These are phyloP conservation scores for Pungitius pungitius DNA, from an alignment of 2,113 vertebrate genomes.

Conservation along the genomic window DNA sequence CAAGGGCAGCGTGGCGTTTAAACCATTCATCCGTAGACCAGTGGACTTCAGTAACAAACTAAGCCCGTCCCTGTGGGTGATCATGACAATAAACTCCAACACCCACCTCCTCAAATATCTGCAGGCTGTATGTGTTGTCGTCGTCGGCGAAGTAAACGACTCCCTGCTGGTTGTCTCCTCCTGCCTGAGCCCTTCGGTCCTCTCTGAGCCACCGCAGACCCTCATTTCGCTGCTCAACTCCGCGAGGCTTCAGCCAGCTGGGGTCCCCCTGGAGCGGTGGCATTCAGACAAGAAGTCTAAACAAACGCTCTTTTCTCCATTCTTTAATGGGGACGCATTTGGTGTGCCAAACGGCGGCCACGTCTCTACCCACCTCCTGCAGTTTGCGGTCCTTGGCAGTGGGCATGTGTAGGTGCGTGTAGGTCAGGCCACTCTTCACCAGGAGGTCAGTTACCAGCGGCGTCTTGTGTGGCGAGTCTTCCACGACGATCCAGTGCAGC, in stretches of 20 bases:
- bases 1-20: background rate
- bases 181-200: constrained; percentile 59
- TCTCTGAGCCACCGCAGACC: constrained; percentile 84
- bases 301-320: background rate
- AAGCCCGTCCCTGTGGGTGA: background rate
- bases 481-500: constrained; percentile 86
- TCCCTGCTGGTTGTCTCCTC: constrained; percentile 72
- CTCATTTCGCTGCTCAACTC: constrained; percentile 85
- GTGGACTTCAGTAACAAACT: accelerated
- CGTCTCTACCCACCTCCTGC: constrained; percentile 68
- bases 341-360: background rate
- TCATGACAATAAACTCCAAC: background rate
- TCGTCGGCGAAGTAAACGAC: constrained; percentile 87
- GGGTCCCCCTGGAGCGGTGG: constrained; percentile 74
- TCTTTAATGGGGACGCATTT: background rate
- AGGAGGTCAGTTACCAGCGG: constrained; percentile 78
- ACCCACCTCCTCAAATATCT: constrained; percentile 84
- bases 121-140: constrained; percentile 86
- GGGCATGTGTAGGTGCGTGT: constrained; percentile 81
- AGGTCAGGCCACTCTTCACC: constrained; percentile 75
- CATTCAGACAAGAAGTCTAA: background rate
- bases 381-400: constrained; percentile 82
- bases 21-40: background rate
- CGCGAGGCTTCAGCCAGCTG: constrained; percentile 86
- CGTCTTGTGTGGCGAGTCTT: constrained; percentile 79